Base-by-base conservation (phyloP, 2,888 invertebrate species). In the Thera britannica region DNA sequence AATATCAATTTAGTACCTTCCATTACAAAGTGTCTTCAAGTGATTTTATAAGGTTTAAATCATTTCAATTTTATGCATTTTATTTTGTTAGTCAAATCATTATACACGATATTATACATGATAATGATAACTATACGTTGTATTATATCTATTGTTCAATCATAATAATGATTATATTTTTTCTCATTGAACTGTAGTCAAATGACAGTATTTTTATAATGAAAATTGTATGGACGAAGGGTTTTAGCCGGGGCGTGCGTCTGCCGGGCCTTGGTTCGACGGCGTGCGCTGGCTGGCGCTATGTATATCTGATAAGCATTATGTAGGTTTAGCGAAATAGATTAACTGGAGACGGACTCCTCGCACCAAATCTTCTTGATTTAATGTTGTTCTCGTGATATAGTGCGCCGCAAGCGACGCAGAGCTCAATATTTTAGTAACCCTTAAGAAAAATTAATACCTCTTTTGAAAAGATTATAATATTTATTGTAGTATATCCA, bases 181-280 rank as follows among this genome's bases (percentile, higher is more conserved):
- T 90, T 92, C 89, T 92, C 90, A 90, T 86, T 87, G 90, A 94
- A 92, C 91, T 92, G 92, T 94, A 94, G 94, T 94, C 94, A 94
- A 94, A 94, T 94, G 92, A 92, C 94, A 94, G 94, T 94, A 94
- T 94, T 94, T 94, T 94, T 94, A 81, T 94, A 94, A 90, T 83
- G 89, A 88, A 90, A 92, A 92, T 92, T 92, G 94, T 93, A 88
- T 91, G 90, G 83, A 86, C 79, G 88, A 90, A 91, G 90, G 92
- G 92, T 90, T 87, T 88, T 87, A 84, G 87, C 84, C 84, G 79
- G 78, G 86, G 82, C 83, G 83, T 71, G 72, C 73, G 76, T 70
- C 58, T 64, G 71, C 68, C 59, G 48, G 66, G 68, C 61, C 38
- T 2, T 2, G 4, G 72, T 65, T 62, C 59, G 74, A 69, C 71